Evolutionary conservation across 2,888 invertebrate species (phyloP).

Genomic region (Agonopterix subpropinquella): DNA sequence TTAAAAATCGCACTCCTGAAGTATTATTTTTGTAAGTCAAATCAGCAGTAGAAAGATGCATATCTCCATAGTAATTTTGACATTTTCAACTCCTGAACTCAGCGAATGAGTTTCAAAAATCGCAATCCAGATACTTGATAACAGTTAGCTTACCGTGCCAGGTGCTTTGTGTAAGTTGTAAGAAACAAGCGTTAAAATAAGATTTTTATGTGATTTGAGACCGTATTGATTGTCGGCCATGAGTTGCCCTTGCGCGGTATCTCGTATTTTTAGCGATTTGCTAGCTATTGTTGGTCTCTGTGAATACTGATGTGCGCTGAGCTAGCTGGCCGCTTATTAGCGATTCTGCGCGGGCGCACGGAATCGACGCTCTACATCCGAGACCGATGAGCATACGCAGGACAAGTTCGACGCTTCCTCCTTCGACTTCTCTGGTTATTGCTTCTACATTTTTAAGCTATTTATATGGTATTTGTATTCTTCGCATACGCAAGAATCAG

Average conservation of each 20-base stretch:
- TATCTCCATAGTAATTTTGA: too few relatives aligned
- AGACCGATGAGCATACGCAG: slow-evolving; percentile 36
- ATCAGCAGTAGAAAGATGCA: too few relatives aligned
- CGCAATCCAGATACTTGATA: too few relatives aligned
- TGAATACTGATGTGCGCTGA: slow-evolving; percentile 58
- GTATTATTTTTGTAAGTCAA: too few relatives aligned
- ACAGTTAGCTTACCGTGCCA: too few relatives aligned
- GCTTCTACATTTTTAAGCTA: too few relatives aligned
- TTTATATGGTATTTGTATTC: background rate
- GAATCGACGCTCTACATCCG: slow-evolving; percentile 64
- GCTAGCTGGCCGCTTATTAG: slow-evolving; percentile 34
- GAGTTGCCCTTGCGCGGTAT: slow-evolving; percentile 53
- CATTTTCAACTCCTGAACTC: too few relatives aligned
- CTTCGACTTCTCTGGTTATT: slow-evolving; percentile 5
- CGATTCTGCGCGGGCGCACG: slow-evolving; percentile 59
- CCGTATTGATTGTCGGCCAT: slow-evolving; percentile 39
- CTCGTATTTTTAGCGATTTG: slow-evolving; percentile 70
- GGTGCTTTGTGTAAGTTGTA: too few relatives aligned
- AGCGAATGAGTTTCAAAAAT: too few relatives aligned
- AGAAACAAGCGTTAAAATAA: too few relatives aligned
- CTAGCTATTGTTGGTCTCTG: slow-evolving; percentile 35
- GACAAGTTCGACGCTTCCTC: slow-evolving; percentile 10
- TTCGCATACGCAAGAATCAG: background rate
- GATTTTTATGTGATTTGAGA: slow-evolving; percentile 27
- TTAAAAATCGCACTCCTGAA: too few relatives aligned